A percentile compares a stretch with the other conserved stretches of the same genome.
These are phyloP conservation scores for Cherax destructor DNA, from an alignment of 1,140 invertebrate species.

Conservation along the genomic window DNA sequence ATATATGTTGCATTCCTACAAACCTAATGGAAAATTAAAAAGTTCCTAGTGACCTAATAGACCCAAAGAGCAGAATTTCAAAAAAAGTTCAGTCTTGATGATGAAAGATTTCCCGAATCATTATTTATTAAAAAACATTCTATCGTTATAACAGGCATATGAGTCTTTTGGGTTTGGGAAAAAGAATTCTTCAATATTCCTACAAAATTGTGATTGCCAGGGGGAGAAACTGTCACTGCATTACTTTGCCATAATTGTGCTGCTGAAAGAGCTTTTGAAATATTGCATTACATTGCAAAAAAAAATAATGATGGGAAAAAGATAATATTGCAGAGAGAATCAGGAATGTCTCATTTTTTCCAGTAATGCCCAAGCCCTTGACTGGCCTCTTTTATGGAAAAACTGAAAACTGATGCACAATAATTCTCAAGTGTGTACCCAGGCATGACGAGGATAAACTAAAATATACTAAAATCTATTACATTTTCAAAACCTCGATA, in stretches of 20 bases:
- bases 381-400: slow-evolving; percentile 32
- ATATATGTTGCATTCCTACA: no score
- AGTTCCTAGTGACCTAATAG: background rate
- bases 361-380: slow-evolving; percentile 44
- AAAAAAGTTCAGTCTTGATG: background rate
- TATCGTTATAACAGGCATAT: background rate
- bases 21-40: no score
- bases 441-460: background rate
- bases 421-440: background rate
- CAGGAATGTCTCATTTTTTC: slow-evolving; percentile 28
- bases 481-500: background rate
- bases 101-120: slow-evolving; percentile 48
- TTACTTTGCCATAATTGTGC: slow-evolving; percentile 32
- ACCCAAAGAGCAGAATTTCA: slow-evolving; percentile 12
- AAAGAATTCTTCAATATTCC: slow-evolving; percentile 5
- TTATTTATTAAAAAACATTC: background rate
- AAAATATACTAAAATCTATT: background rate
- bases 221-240: slow-evolving; percentile 18
- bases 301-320: background rate
- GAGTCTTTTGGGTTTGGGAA: background rate
- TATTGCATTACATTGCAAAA: slow-evolving; percentile 16
- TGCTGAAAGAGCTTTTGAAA: background rate
- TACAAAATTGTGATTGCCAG: slow-evolving; percentile 1
- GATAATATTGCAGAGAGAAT: background rate
- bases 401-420: background rate